Evolutionary conservation across 2,113 vertebrate genomes (phyloP).

Genomic region (Aegypius monachus): DNA sequence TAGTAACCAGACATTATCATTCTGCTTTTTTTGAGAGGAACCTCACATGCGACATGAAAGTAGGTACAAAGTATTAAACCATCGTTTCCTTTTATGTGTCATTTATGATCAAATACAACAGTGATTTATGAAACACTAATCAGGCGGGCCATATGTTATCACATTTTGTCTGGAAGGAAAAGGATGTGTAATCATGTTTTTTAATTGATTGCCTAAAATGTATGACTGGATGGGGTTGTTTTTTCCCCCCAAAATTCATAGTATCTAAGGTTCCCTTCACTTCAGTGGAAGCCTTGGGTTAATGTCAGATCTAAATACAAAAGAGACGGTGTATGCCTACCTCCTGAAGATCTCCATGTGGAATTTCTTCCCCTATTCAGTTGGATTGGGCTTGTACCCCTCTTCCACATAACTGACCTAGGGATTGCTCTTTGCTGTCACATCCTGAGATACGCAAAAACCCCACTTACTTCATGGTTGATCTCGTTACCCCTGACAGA

Average conservation of each 20-base stretch:
- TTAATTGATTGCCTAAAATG: not conserved
- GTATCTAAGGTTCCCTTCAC: not conserved
- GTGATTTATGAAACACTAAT: not conserved
- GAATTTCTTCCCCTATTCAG: not conserved
- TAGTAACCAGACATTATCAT: not conserved
- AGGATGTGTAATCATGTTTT: not conserved
- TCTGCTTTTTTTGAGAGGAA: not conserved
- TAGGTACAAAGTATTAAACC: not conserved
- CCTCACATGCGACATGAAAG: not conserved
- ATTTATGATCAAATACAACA: not conserved
- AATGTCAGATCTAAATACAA: not conserved
- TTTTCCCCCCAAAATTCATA: rapidly evolving
- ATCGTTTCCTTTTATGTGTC: not conserved
- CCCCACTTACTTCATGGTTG: rapidly evolving
- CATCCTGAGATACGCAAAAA: not conserved
- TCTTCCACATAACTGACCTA: not conserved
- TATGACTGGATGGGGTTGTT: not conserved
- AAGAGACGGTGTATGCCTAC: not conserved
- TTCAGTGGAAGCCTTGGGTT: not conserved
- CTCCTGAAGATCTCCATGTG: not conserved
- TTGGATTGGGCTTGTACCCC: not conserved
- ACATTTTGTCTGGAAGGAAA: not conserved
- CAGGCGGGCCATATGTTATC: not conserved
- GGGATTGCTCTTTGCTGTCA: not conserved
- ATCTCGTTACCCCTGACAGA: not conserved